A percentile compares a stretch with the other conserved stretches of the same genome.
phyloP scores from a whole-genome alignment of 2,113 vertebrate genomes.

The Myotis lucifugus region DNA sequence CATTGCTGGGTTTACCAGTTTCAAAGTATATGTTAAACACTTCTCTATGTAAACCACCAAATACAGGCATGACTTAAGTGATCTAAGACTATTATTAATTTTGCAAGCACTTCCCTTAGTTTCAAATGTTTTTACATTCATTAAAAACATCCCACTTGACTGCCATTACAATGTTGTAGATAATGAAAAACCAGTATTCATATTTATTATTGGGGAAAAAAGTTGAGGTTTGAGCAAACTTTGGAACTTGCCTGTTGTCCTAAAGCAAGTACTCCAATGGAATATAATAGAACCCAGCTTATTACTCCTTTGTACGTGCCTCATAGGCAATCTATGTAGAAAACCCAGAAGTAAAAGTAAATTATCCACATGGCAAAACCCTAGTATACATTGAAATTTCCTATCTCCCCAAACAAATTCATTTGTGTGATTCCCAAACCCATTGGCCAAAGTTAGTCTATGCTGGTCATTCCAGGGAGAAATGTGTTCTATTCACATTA shows the following conservation, averaged over 20 bases:
- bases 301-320: background rate
- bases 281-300: background rate
- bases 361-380: background rate
- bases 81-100: background rate
- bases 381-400: background rate
- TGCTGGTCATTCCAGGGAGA: background rate
- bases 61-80: background rate
- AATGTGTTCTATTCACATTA: background rate
- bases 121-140: background rate
- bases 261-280: background rate
- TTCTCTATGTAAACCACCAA: background rate
- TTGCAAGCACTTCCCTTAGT: background rate
- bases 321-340: background rate
- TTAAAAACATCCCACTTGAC: background rate
- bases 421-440: background rate
- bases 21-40: background rate
- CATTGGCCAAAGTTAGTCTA: background rate
- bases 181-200: background rate
- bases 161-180: background rate
- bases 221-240: background rate
- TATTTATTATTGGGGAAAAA: background rate
- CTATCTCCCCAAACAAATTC: background rate
- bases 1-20: background rate
- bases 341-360: background rate
- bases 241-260: conserved; percentile 8